These are phyloP conservation scores for Macrotrachela quadricornifera DNA, from an alignment of 1,140 invertebrate species.

Conservation along the genomic window DNA sequence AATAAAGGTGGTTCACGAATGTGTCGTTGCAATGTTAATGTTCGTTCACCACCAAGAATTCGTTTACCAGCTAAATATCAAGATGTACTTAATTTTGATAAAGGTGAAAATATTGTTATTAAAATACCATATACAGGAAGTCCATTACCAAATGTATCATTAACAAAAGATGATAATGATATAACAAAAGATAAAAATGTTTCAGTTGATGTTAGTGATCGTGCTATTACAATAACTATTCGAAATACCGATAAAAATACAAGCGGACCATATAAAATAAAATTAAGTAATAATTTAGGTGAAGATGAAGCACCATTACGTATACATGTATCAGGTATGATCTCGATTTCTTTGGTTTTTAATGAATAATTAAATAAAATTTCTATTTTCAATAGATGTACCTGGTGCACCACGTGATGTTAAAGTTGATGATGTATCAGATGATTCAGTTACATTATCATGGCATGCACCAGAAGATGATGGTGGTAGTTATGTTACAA, in stretches of 20 bases:
- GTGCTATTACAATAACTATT: slow-evolving; percentile 80
- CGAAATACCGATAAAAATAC: slow-evolving; percentile 73
- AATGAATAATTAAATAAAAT: neutral
- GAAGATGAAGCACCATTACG: slow-evolving; percentile 78
- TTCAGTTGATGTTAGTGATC: slow-evolving; percentile 54
- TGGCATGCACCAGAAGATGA: slow-evolving; percentile 72
- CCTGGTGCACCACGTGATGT: slow-evolving; percentile 56
- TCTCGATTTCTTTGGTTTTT: too few relatives aligned
- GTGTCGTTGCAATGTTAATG: slow-evolving; percentile 70
- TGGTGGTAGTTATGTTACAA: slow-evolving; percentile 75
- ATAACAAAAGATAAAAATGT: slow-evolving; percentile 20
- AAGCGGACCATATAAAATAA: slow-evolving; percentile 74
- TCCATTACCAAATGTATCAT: slow-evolving; percentile 75
- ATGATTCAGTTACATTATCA: slow-evolving; percentile 73
- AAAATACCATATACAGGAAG: slow-evolving; percentile 96
- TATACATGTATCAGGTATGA: slow-evolving; percentile 69
- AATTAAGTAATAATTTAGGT: slow-evolving; percentile 84
- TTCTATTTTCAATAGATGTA: slow-evolving; percentile 40
- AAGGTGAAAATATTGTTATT: slow-evolving; percentile 80
- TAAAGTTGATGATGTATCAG: slow-evolving; percentile 83
- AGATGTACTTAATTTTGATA: slow-evolving; percentile 87
- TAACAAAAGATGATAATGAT: slow-evolving; percentile 32
- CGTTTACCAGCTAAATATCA: slow-evolving; percentile 89
- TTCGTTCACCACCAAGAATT: slow-evolving; percentile 87
- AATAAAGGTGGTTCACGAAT: slow-evolving; percentile 80